A percentile compares a stretch with the other conserved stretches of the same genome.
Evolutionary conservation across 2,797 vertebrate genomes (phyloP).

Genomic region (Pangasius djambal): DNA sequence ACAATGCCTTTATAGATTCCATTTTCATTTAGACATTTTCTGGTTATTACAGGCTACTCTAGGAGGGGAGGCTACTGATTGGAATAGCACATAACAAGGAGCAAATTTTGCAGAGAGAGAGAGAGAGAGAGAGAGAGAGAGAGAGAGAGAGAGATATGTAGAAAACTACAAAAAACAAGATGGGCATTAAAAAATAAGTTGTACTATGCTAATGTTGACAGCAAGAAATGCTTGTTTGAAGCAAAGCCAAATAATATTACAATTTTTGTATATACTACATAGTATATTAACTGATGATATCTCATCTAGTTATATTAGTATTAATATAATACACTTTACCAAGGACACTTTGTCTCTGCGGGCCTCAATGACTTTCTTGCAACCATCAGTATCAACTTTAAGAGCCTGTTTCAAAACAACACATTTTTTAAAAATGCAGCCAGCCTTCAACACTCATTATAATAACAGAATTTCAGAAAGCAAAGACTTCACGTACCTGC

Average conservation of each 20-base stretch:
- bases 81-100: neutral
- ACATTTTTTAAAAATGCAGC: neutral
- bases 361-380: slow-evolving; percentile 78
- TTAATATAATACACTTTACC: slow-evolving; percentile 17
- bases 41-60: neutral
- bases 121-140: neutral
- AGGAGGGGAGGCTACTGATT: neutral
- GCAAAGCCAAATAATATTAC: neutral
- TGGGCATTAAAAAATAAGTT: neutral
- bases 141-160: neutral
- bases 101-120: neutral
- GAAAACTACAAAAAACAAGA: neutral
- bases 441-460: neutral
- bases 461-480: neutral
- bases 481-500: slow-evolving; percentile 66
- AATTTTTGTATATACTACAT: neutral
- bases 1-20: too few relatives aligned
- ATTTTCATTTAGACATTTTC: neutral
- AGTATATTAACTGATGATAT: neutral
- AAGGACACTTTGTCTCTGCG: slow-evolving; percentile 48
- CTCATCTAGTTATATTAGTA: neutral
- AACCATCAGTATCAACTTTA: slow-evolving; percentile 81
- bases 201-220: neutral
- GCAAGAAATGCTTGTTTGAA: neutral
- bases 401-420: slow-evolving; percentile 71